phyloP scores from a whole-genome alignment of 2,113 vertebrate genomes.

The Stigmatopora nigra region DNA sequence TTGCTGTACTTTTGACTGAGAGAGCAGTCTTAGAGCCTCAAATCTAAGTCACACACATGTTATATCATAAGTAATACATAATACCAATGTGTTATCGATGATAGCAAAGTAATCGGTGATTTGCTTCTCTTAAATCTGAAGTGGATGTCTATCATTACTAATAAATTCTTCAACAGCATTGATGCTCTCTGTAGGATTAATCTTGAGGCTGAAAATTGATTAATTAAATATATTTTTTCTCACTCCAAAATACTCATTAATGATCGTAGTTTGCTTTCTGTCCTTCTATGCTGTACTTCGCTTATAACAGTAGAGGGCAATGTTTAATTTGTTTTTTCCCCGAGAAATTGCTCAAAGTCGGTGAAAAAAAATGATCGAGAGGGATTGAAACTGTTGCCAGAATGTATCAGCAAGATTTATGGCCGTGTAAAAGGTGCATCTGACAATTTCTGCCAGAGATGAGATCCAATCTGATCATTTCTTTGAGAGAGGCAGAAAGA shows the following conservation, averaged over 20 bases:
- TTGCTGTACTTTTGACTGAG: background rate
- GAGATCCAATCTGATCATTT: no score
- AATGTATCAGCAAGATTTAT: background rate
- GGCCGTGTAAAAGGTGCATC: background rate
- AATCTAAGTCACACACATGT: conserved; percentile 3
- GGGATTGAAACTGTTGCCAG: background rate
- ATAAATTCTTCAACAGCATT: background rate
- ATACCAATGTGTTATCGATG: background rate
- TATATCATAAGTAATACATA: background rate
- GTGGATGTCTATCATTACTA: background rate
- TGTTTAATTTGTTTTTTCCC: conserved; percentile 36
- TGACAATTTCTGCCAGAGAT: no score
- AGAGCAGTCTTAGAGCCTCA: no score
- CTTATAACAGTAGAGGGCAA: conserved; percentile 58
- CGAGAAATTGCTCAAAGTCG: background rate
- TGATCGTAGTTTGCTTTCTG: background rate
- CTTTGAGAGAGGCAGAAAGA: no score
- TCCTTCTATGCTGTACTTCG: background rate
- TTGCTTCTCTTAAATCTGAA: background rate
- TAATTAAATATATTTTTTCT: background rate
- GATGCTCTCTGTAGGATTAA: background rate
- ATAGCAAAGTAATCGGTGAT: background rate
- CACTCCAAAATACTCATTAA: background rate
- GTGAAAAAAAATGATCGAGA: background rate
- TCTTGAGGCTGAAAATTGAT: background rate